Evolutionary conservation across 2,797 vertebrate species (phyloP), one percentile per base, ranked within the genome.

Genomic region (Muscicapa comitata): DNA sequence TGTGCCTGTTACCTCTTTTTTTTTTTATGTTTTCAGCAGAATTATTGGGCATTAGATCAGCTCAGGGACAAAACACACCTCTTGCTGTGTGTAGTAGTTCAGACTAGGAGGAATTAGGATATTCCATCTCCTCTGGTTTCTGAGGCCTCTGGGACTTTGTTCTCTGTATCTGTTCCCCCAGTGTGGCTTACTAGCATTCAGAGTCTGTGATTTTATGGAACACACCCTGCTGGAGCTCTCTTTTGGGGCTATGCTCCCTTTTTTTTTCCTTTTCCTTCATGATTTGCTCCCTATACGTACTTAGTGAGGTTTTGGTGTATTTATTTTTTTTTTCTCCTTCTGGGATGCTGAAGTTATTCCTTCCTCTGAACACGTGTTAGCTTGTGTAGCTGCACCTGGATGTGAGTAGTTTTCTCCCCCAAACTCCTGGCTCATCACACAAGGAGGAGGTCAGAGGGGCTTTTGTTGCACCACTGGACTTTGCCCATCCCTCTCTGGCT

Each of bases 401-500:
- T 50, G 47, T 26, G 24, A 45, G 23, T 9, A 10, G 28, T 38
- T 88, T 88, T 68, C 35, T 62, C 51, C 68, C 63, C 66, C 83
- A 20, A 59, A 70, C 24, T 75, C 62, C 2, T 11, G 37, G 18
- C 18, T 89, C 24, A 67, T 78, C 58, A 26, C 12, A 35, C 73
- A 37, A 83, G 79, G 24, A 88, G 57, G n/a, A 83, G 43, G 17
- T 24, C 45, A 83, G 62, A 87, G 81, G 85, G 92, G 79, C 73
- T 93, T 93, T 65, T 59, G 26, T 45, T 90, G 66, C 54, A 17
- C n/a, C 33, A 26, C 26, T 75, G 87, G 79, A 92, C 95, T 97
- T 95, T 86, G 91, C 59, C 91, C 94, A 88, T 75, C 87, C 82
- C 76, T 95, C 62, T 70, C 31, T 7, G 10, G 70, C n/a, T 86